Conservation (phyloP, 23 tunicate genomes). For the Trididemnum miniatum region DNA sequence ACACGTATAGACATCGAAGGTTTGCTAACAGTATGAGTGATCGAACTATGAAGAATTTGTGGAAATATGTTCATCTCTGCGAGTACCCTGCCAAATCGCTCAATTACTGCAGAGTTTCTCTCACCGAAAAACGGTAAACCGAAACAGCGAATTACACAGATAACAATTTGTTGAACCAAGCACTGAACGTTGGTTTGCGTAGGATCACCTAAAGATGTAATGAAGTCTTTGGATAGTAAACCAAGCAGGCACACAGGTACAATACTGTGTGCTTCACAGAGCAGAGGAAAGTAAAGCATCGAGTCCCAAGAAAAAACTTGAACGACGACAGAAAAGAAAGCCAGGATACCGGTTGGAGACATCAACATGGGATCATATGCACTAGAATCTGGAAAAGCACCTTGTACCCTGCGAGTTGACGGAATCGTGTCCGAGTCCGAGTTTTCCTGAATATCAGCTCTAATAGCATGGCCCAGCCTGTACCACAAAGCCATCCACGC, state of each 20-base stretch:
- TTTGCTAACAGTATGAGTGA: not conserved
- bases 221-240: conserved; percentile 58
- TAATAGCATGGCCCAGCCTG: conserved; percentile 68
- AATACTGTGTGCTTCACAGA: conserved; percentile 43
- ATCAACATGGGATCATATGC: conserved; percentile 71
- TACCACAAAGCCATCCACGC: conserved; percentile 90
- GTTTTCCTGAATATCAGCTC: conserved; percentile 51
- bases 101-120: not conserved
- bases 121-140: conserved; percentile 10
- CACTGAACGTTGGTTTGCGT: not conserved
- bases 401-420: conserved; percentile 47
- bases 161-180: not conserved
- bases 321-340: conserved; percentile 41
- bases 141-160: not conserved
- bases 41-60: not conserved
- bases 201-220: not conserved
- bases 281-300: conserved; percentile 44
- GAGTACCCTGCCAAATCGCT: not conserved
- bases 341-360: conserved; percentile 54
- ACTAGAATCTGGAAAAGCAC: conserved; percentile 21
- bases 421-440: conserved; percentile 66
- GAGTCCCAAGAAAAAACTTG: conserved; percentile 66
- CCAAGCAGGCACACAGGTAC: conserved; percentile 44
- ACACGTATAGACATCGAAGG: not conserved
- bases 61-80: conserved; percentile 18